Base-by-base conservation (phyloP, 2,113 vertebrate species). In the Spizaetus ornatus region DNA sequence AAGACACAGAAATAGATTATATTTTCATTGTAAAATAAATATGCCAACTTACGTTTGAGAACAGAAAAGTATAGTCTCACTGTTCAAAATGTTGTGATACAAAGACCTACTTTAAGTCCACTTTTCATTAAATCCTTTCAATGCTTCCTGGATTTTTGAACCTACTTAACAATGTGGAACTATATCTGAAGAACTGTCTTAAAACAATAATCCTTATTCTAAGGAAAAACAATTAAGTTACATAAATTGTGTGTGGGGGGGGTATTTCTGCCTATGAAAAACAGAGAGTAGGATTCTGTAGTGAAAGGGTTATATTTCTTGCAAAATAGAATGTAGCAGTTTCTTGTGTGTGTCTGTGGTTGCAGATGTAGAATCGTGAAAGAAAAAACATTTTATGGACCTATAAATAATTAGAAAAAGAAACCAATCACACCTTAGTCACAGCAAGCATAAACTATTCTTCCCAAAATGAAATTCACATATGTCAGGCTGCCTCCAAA, bases 181-280 rank as follows among this genome's bases (percentile, higher is more conserved):
- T 40, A 5, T 43, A 66, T 58, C 11, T 78, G 12, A 84, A 74
- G 10, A 59, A 42, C 2, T 15, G 56, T 50, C 42, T 25, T 52
- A 76, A 80, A 82, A 65, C 7, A 61, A 43, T 45, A 82, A 59
- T 63, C 1, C 2, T 50, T 82, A 43, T 76, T 65, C 16, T 56
- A 82, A 56, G 18, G 21, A 61, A 90, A 91, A 72, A 5, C 7
- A 79, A 55, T 50, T 82, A 14, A 3, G 14, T 3, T 32, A 18
- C 50, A 21, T 72, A 70, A 78, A 40, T 29, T 7, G 8, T 3
- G 2, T 36, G 36, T 36, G 5, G 6, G 0, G 3, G 2, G 7
- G 5, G 0, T 76, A 36, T 45, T 87, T 72, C 31, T 52, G n/a
- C 62, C 12, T 85, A 3, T 43, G 21, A 42, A 70, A 36, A 94